These are phyloP conservation scores for Vespertilio murinus DNA, from an alignment of 2,797 vertebrate species.

Conservation along the genomic window DNA sequence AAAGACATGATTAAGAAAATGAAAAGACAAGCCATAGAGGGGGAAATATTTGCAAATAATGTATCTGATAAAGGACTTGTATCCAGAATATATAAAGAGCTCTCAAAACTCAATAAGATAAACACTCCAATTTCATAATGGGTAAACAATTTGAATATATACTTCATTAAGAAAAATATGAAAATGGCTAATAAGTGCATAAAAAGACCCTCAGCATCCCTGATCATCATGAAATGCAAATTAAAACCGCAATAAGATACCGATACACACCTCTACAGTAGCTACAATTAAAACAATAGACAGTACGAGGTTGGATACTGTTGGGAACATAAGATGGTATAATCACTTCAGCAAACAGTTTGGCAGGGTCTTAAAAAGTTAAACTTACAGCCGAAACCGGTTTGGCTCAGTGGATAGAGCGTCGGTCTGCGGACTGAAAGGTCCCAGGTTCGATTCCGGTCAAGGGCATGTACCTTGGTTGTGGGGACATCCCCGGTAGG, in stretches of 20 bases:
- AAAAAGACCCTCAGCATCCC: background rate
- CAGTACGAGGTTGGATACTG: background rate
- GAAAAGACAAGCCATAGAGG: background rate
- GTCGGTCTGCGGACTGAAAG: too few relatives aligned
- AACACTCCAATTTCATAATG: constrained; percentile 28
- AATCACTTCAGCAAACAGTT: background rate
- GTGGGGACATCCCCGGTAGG: too few relatives aligned
- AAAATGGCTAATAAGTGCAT: background rate
- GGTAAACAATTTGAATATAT: background rate
- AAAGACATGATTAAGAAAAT: background rate
- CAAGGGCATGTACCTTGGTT: too few relatives aligned
- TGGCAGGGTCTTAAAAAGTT: constrained; percentile 7
- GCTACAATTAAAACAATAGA: background rate
- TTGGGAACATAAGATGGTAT: background rate
- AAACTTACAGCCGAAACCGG: too few relatives aligned
- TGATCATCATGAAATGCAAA: constrained; percentile 21
- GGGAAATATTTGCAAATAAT: constrained; percentile 17
- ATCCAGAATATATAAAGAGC: background rate
- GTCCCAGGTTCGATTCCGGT: too few relatives aligned
- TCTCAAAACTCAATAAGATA: constrained; percentile 5
- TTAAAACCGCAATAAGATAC: background rate
- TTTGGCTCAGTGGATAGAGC: too few relatives aligned
- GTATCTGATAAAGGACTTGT: background rate
- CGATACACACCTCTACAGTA: background rate
- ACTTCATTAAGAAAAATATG: constrained; percentile 26